Evolutionary conservation across 2,113 vertebrate species (phyloP), one percentile per base, ranked within the genome.

Genomic region (Sebastes fasciatus): DNA sequence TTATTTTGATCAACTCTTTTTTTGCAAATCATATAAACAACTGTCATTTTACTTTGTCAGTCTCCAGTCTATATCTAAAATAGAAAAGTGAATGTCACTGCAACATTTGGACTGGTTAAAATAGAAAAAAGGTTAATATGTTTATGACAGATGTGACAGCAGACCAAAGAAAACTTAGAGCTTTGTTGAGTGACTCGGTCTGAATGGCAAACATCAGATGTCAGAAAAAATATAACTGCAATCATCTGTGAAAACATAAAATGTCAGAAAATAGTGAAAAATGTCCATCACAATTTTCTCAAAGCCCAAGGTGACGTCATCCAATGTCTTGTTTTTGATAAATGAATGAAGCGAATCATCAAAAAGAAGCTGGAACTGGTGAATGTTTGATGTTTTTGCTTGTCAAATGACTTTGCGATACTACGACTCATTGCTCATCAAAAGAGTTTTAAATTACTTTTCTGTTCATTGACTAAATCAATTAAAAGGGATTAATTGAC

Each of bases 201-300:
- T 19, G 19, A 40, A 21, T 52, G 26, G 17, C 21, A 61, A 74
- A 19, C 46, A 49, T 48, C 14, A 13, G 57, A 72, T 58, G 26
- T 72, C 54, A 26, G 12, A 61, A 58, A 74, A 45, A 62, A 34
- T 48, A 19, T 7, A 34, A 48, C 17, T n/a, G 42, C 42, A 48
- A 48, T 67, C 54, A n/a, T 58, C 23, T 60, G 45, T 42, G 14
- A 58, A 67, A 67, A n/a, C 12, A 6, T 9, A n/a, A 49, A 74
- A 74, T 48, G 21, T 58, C 14, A 77, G 14, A 67, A 57, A 34
- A 74, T 21, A 34, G 23, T 8, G 16, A 42, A 74, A 74, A 63
- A 75, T 63, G 19, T 63, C 72, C 58, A 48, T 60, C 58, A 42
- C 16, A 62, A 14, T 40, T 14, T 34, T 74, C 11, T 34, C 8